These are phyloP conservation scores for Callorhinus ursinus DNA, from an alignment of 2,113 vertebrate species.

Conservation along the genomic window DNA sequence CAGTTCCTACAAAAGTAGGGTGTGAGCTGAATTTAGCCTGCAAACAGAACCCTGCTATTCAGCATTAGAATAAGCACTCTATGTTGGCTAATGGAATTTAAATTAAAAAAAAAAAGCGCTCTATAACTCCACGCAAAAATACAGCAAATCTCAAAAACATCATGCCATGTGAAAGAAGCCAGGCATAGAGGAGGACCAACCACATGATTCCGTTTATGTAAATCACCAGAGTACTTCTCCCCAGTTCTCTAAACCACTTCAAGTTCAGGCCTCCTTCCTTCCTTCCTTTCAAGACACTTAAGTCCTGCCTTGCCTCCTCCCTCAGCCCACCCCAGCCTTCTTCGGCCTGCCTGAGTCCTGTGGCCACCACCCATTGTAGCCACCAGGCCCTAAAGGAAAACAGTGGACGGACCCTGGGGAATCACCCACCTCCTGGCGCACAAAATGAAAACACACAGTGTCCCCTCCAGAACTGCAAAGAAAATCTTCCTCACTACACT, in stretches of 20 bases:
- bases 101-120: not conserved
- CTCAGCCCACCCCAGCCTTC: not conserved
- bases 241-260: not conserved
- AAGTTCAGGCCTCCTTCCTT: not conserved
- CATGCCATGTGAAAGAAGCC: not conserved
- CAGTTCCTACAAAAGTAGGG: not conserved
- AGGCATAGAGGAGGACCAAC: not conserved
- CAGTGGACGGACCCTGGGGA: no score
- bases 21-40: not conserved
- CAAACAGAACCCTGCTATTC: not conserved
- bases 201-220: fast-evolving
- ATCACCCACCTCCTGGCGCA: not conserved
- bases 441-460: fast-evolving
- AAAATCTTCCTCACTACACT: not conserved
- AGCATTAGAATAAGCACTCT: not conserved
- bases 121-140: not conserved
- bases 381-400: not conserved
- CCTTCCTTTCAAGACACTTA: not conserved
- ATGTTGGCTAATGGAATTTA: not conserved
- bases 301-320: not conserved
- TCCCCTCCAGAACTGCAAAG: not conserved
- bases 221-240: not conserved
- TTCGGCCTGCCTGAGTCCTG: not conserved
- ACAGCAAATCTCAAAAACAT: not conserved
- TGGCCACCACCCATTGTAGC: fast-evolving